phyloP scores from a whole-genome alignment of 2,797 vertebrate species.

The Discoglossus pictus region DNA sequence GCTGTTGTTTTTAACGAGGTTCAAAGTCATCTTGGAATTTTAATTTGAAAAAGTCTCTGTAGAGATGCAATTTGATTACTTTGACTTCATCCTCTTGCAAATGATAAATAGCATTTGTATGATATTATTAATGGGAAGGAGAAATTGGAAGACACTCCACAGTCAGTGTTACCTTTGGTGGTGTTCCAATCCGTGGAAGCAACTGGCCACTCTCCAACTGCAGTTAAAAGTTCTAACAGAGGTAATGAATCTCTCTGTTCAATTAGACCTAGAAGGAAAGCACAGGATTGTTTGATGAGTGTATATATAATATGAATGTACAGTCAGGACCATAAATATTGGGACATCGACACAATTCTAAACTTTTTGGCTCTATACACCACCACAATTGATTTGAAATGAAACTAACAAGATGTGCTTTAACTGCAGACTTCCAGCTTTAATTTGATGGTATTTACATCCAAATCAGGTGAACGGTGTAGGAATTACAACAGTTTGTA shows the following conservation, averaged over 20 bases:
- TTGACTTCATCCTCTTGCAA: background rate
- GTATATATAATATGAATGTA: background rate
- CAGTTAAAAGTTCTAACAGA: slow-evolving; percentile 78
- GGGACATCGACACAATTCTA: no score
- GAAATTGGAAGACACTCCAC: background rate
- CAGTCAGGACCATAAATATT: no score
- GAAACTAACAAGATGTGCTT: no score
- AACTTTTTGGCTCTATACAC: no score
- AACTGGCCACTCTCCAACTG: slow-evolving; percentile 90
- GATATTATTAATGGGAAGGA: background rate
- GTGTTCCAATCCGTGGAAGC: slow-evolving; percentile 82
- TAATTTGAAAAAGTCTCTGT: slow-evolving; percentile 7
- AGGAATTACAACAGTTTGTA: no score
- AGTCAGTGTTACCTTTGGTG: slow-evolving; percentile 72
- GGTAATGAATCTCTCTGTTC: slow-evolving; percentile 87
- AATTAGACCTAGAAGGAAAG: slow-evolving; percentile 76
- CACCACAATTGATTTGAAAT: no score
- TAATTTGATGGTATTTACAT: no score
- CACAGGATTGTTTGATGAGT: background rate
- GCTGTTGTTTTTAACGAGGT: no score
- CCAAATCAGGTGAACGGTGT: no score
- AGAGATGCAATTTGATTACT: background rate
- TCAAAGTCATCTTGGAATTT: slow-evolving; percentile 27
- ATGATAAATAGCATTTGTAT: slow-evolving; percentile 18
- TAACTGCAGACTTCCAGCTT: no score